These are phyloP conservation scores for Doryteuthis pealeii DNA, from an alignment of 1,140 invertebrate genomes.

Conservation along the genomic window DNA sequence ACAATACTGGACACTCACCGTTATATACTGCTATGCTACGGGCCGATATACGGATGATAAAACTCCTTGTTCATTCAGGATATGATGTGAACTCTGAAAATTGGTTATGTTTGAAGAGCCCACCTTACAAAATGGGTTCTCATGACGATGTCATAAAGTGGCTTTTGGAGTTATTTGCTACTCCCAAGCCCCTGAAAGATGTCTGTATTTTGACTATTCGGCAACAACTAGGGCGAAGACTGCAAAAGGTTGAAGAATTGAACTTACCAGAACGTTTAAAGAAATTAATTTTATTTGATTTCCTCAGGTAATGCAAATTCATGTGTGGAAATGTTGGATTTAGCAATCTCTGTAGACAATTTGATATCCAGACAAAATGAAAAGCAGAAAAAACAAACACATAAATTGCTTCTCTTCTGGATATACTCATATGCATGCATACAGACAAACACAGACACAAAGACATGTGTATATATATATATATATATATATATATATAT, in stretches of 20 bases:
- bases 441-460: neutral
- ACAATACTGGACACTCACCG: slow-evolving; percentile 28
- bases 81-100: slow-evolving; percentile 5
- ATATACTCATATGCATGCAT: neutral
- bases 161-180: neutral
- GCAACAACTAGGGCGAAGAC: neutral
- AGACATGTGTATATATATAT: neutral
- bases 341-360: too few species aligned
- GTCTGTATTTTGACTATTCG: neutral
- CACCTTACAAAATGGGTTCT: neutral
- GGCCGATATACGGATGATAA: neutral
- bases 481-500: neutral
- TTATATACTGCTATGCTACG: slow-evolving; percentile 32
- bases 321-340: too few species aligned
- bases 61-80: neutral
- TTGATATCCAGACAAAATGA: too few species aligned
- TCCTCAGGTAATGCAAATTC: neutral
- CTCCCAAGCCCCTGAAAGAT: neutral
- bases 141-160: neutral
- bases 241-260: neutral
- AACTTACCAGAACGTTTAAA: neutral
- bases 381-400: too few species aligned
- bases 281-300: neutral
- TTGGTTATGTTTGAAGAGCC: neutral
- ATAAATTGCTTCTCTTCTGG: too few species aligned